Percentiles rank a stretch among this genome's conserved stretches.
Evolutionary conservation across 2,888 invertebrate genomes (phyloP).

Genomic region (Keiferia lycopersicella): DNA sequence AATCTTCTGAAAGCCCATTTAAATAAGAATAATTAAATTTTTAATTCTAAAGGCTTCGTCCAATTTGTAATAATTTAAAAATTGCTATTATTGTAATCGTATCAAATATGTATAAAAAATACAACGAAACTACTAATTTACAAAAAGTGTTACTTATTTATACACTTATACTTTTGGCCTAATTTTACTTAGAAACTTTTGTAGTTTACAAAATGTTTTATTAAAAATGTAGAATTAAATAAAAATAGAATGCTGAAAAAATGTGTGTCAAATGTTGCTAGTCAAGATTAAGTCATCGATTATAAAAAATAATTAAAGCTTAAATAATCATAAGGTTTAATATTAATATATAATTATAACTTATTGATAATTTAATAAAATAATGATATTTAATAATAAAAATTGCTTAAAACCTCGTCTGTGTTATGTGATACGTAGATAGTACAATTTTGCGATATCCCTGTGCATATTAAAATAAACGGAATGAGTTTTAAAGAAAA

Average conservation of each 20-base stretch:
- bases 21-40: not conserved
- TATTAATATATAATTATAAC: conserved; percentile 30
- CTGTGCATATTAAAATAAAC: not conserved
- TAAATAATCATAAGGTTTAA: not conserved
- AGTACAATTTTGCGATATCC: conserved; percentile 30
- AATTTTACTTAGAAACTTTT: not conserved
- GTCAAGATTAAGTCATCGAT: conserved; percentile 34
- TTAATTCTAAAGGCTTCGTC: conserved; percentile 8
- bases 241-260: conserved; percentile 26
- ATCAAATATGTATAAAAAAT: too few species aligned
- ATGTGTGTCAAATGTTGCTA: conserved; percentile 34
- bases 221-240: not conserved
- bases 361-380: not conserved
- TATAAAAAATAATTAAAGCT: not conserved
- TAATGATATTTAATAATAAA: conserved; percentile 26
- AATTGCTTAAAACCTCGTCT: conserved; percentile 54
- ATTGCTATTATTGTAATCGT: too few species aligned
- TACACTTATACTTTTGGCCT: not conserved
- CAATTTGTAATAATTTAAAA: conserved; percentile 3
- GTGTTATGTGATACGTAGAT: conserved; percentile 60
- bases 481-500: too few species aligned
- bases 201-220: not conserved
- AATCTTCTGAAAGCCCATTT: not conserved
- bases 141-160: too few species aligned
- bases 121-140: not conserved